These are phyloP conservation scores for Phoebastria nigripes DNA, from an alignment of 2,797 vertebrate species.

Conservation along the genomic window DNA sequence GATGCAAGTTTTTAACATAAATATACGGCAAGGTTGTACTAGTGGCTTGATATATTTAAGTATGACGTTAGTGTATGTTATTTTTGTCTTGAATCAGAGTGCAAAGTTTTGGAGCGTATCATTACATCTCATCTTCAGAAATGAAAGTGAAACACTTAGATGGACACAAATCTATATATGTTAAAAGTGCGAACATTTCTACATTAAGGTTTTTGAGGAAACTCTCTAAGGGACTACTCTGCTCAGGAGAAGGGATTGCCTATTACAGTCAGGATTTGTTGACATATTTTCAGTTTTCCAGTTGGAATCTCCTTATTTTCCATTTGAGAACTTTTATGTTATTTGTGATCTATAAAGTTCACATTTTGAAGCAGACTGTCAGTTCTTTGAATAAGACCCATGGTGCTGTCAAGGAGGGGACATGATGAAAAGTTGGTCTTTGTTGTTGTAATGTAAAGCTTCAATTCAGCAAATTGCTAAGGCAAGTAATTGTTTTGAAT, in stretches of 20 bases:
- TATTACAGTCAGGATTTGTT: not conserved
- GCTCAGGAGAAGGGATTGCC: not conserved
- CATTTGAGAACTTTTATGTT: not conserved
- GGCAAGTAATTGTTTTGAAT: not conserved
- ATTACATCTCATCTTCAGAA: not conserved
- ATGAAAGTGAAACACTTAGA: not conserved
- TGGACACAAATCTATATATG: not conserved
- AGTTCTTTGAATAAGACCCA: not conserved
- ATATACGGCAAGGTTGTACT: not conserved
- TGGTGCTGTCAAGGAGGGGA: not conserved
- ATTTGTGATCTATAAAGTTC: not conserved
- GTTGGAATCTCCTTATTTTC: not conserved
- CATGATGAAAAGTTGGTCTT: not conserved
- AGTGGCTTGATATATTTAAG: slow-evolving; percentile 7
- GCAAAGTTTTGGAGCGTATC: not conserved
- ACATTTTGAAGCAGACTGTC: not conserved
- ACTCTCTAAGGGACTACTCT: not conserved
- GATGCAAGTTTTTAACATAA: not conserved
- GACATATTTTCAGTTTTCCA: not conserved
- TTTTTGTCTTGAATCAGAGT: slow-evolving; percentile 16
- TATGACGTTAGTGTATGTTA: not conserved
- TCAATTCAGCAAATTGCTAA: not conserved
- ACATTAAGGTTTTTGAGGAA: not conserved
- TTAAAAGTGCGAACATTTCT: not conserved
- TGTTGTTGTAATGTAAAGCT: not conserved